These are phyloP conservation scores for Syngnathus scovelli DNA, from an alignment of 2,113 vertebrate genomes.

Conservation along the genomic window DNA sequence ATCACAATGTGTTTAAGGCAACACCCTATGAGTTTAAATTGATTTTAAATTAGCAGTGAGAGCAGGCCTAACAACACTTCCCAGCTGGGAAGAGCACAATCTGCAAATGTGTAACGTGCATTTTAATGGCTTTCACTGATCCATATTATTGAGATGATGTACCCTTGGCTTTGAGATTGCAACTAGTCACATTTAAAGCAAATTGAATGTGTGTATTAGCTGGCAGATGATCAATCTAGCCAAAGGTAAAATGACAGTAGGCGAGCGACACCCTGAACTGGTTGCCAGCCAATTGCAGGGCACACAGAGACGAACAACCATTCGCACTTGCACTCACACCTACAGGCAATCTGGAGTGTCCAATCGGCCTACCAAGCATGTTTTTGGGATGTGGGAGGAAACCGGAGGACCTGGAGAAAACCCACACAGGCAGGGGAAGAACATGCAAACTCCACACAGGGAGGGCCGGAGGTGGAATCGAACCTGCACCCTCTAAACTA, in stretches of 20 bases:
- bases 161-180: constrained; percentile 19
- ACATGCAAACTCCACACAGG: too few species aligned
- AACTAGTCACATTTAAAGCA: constrained; percentile 31
- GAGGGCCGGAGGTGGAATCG: too few species aligned
- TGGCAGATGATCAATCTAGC: constrained; percentile 30
- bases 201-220: constrained; percentile 45
- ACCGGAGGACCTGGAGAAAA: too few species aligned
- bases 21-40: constrained; percentile 47
- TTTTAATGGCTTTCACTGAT: constrained; percentile 48
- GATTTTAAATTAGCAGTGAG: constrained; percentile 56
- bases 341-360: too few species aligned
- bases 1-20: constrained; percentile 37
- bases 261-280: too few species aligned
- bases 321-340: too few species aligned
- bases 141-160: constrained; percentile 35
- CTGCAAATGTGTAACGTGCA: constrained; percentile 31
- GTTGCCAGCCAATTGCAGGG: too few species aligned
- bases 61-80: constrained; percentile 38
- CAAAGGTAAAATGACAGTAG: constrained; percentile 25
- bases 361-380: too few species aligned
- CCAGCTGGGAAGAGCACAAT: constrained; percentile 28
- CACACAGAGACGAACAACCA: too few species aligned
- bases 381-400: too few species aligned
- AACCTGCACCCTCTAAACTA: too few species aligned
- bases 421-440: too few species aligned